These are phyloP conservation scores for Phymanthus crucifer DNA, from an alignment of 92 coral and sea anemone species.

Conservation along the genomic window DNA sequence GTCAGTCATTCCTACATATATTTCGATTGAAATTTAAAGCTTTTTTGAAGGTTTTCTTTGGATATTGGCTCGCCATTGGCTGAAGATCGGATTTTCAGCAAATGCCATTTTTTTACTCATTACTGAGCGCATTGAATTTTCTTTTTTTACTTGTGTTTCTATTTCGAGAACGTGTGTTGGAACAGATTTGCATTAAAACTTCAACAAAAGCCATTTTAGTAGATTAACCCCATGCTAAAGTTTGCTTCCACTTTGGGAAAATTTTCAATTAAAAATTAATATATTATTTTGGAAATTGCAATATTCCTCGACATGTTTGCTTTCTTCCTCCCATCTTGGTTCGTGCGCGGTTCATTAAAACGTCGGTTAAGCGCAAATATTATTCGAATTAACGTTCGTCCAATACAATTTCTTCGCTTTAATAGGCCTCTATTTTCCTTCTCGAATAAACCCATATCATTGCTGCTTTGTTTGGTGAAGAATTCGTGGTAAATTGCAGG, in stretches of 20 bases:
- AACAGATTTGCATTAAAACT: neutral
- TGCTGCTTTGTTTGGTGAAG: slow-evolving; percentile 13
- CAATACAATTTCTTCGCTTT: neutral
- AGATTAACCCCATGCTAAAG: slow-evolving; percentile 13
- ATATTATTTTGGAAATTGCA: neutral
- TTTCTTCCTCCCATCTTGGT: neutral
- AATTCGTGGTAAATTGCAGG: neutral
- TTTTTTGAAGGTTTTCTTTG: neutral
- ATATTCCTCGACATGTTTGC: neutral
- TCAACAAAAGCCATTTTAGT: slow-evolving; percentile 13
- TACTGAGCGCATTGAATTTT: neutral
- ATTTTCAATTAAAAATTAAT: neutral
- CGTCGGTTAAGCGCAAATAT: neutral
- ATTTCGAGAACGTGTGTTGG: neutral
- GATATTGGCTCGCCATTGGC: slow-evolving; percentile 6
- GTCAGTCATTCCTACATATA: slow-evolving; percentile 7
- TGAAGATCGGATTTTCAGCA: neutral
- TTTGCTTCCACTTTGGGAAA: slow-evolving; percentile 8
- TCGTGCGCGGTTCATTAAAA: neutral
- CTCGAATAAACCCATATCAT: slow-evolving; percentile 6
- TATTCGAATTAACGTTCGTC: neutral
- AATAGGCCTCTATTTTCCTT: slow-evolving; percentile 11
- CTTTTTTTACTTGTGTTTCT: neutral
- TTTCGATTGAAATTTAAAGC: slow-evolving; percentile 5
- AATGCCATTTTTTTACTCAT: neutral